A percentile compares a stretch with the other conserved stretches of the same genome.
These are phyloP conservation scores for Napeogenes inachia DNA, from an alignment of 2,888 invertebrate genomes.

Conservation along the genomic window DNA sequence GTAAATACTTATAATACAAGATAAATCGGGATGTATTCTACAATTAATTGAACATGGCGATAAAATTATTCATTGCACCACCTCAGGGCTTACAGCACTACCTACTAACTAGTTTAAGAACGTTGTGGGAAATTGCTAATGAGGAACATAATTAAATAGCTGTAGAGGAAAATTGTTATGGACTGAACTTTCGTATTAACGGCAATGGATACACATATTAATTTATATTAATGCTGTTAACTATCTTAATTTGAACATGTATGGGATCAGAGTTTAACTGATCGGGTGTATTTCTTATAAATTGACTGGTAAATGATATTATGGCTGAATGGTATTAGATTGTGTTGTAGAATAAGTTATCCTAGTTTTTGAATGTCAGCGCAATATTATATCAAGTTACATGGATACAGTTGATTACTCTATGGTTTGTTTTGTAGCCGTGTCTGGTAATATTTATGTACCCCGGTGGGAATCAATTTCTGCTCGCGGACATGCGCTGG, in stretches of 20 bases:
- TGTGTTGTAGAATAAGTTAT: too few species aligned
- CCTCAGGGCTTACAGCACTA: conserved; percentile 20
- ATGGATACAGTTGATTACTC: conserved; percentile 7
- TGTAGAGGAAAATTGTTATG: conserved; percentile 26
- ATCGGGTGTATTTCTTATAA: too few species aligned
- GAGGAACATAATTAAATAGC: conserved; percentile 31
- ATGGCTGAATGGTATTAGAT: too few species aligned
- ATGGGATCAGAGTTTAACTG: too few species aligned
- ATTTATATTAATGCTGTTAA: not conserved
- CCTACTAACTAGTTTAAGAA: conserved; percentile 31
- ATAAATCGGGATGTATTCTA: conserved; percentile 24
- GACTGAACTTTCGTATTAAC: conserved; percentile 21
- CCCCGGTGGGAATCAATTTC: conserved; percentile 40
- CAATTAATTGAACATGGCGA: conserved; percentile 30
- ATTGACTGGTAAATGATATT: too few species aligned
- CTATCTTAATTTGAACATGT: too few species aligned
- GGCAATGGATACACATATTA: conserved; percentile 16
- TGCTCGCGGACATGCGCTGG: conserved; percentile 36
- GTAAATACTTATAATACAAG: conserved; percentile 13
- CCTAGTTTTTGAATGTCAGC: not conserved
- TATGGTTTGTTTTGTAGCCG: conserved; percentile 19
- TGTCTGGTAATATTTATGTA: conserved; percentile 27
- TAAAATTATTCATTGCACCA: conserved; percentile 30
- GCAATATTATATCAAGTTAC: not conserved
- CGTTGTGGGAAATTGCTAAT: conserved; percentile 33